Percentiles rank a stretch among this genome's conserved stretches.
phyloP scores from a whole-genome alignment of 2,797 vertebrate genomes.

The Chloroceryle inda region DNA sequence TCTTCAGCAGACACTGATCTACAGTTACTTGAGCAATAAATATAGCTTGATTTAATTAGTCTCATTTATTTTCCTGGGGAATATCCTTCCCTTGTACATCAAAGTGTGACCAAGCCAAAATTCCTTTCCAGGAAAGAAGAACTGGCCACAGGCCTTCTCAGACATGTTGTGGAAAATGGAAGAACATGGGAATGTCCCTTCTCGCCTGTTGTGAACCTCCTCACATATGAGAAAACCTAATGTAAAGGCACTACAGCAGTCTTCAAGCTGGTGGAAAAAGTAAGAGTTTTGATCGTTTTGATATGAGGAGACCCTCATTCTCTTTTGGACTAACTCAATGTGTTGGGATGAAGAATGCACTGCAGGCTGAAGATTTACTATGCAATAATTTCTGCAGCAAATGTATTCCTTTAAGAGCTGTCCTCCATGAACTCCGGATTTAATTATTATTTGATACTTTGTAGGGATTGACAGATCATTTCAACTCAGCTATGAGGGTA shows the following conservation, averaged over 20 bases:
- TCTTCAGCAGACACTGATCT: background rate
- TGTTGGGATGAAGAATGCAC: background rate
- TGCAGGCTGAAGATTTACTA: background rate
- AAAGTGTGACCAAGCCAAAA: background rate
- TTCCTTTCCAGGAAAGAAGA: constrained; percentile 21
- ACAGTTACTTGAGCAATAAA: background rate
- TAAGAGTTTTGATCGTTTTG: background rate
- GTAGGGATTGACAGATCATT: background rate
- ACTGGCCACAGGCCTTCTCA: background rate
- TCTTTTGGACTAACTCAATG: background rate
- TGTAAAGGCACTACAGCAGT: background rate
- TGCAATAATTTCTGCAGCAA: background rate
- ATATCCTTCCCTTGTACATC: background rate
- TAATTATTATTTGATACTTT: background rate
- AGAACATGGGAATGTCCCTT: background rate
- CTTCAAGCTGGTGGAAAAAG: background rate
- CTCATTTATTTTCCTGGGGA: background rate
- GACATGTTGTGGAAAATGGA: background rate
- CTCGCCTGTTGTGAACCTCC: background rate
- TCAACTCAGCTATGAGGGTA: background rate
- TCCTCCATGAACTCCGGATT: background rate
- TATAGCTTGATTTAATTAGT: background rate
- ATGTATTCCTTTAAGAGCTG: background rate
- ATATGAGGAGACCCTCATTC: background rate
- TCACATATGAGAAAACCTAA: background rate